Conservation (phyloP, 2,113 vertebrate species). For the Sylvia atricapilla region DNA sequence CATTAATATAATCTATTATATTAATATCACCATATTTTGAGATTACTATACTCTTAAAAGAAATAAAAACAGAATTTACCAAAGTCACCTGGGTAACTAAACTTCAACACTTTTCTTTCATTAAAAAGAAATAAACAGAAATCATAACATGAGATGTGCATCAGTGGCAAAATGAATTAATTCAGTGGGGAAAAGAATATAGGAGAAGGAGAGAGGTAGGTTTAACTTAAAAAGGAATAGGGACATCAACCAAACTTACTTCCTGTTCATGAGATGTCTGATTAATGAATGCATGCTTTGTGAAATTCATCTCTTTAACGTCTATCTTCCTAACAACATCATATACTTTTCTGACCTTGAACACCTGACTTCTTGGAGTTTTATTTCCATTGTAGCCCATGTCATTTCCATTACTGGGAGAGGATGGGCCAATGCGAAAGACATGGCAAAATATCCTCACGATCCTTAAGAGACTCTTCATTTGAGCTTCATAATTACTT, state of each 20-base stretch:
- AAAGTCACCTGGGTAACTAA: background rate
- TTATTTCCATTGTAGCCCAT: conserved; percentile 99
- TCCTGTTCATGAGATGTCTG: conserved; percentile 74
- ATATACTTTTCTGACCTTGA: conserved; percentile 91
- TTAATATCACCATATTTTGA: background rate
- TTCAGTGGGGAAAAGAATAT: background rate
- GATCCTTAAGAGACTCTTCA: conserved; percentile 96
- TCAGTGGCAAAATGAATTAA: background rate
- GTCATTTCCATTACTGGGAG: conserved; percentile 92
- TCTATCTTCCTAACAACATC: conserved; percentile 79
- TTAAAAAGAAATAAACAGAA: background rate
- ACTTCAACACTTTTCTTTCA: background rate
- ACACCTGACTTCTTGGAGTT: conserved; percentile 95
- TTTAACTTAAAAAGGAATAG: conserved; percentile 60
- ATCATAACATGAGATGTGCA: conserved; percentile 4
- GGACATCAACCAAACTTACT: conserved; percentile 72
- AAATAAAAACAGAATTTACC: background rate
- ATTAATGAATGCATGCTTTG: conserved; percentile 76
- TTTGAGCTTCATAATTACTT: conserved; percentile 97
- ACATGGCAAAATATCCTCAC: conserved; percentile 97
- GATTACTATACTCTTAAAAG: background rate
- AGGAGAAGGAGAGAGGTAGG: conserved; percentile 11
- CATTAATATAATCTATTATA: background rate
- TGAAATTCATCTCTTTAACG: conserved; percentile 77
- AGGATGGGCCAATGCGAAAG: conserved; percentile 92